Conservation (phyloP, 1,140 invertebrate species). For the Papilio polyxenes region DNA sequence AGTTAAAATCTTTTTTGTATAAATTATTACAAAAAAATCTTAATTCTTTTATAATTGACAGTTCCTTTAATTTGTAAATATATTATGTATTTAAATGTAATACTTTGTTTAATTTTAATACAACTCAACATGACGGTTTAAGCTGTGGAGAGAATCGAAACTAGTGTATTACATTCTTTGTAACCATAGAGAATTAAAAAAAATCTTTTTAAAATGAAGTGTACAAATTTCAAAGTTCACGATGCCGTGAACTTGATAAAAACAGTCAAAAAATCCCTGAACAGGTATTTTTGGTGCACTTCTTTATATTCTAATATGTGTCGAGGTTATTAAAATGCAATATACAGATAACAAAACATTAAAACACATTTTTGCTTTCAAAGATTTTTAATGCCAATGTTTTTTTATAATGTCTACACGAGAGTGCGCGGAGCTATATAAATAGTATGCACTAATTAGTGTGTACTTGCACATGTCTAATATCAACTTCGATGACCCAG, state of each 20-base stretch:
- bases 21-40: constrained; percentile 5
- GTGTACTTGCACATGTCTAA: not conserved
- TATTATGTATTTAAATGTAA: not conserved
- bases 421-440: not conserved
- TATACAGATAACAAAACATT: not conserved
- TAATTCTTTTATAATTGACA: constrained; percentile 32
- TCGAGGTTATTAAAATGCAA: not conserved
- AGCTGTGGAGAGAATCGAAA: no score
- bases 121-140: no score
- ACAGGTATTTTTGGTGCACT: no score
- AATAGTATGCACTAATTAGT: constrained; percentile 19
- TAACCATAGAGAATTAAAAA: no score
- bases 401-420: not conserved
- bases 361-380: constrained; percentile 11
- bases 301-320: not conserved
- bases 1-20: constrained; percentile 26
- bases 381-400: constrained; percentile 17
- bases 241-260: no score
- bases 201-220: no score
- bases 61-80: constrained; percentile 34
- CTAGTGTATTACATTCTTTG: no score
- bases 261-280: no score
- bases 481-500: not conserved
- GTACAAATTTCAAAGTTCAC: no score
- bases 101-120: not conserved